phyloP scores from a whole-genome alignment of 1,140 invertebrate species.

The Dendrolimus kikuchii region DNA sequence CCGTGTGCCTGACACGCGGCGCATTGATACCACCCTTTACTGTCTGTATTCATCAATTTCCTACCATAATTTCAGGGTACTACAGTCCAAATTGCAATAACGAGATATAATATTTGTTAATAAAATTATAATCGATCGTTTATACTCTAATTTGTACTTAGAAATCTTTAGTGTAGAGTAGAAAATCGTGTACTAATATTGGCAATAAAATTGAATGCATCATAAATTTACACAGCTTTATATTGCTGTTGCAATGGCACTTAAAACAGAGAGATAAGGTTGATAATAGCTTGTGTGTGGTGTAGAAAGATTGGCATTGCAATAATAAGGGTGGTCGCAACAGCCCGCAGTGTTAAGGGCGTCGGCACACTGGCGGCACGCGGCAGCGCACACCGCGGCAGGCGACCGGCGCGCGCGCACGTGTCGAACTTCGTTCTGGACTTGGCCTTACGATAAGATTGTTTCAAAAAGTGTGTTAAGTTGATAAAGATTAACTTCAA shows the following conservation, averaged over 20 bases:
- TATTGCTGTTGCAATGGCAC: not conserved
- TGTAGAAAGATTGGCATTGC: not conserved
- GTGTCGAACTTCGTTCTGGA: constrained; percentile 16
- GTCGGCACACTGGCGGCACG: constrained; percentile 28
- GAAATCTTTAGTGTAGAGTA: constrained; percentile 11
- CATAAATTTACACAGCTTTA: constrained; percentile 2
- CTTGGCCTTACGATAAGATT: no score
- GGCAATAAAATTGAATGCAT: constrained; percentile 10
- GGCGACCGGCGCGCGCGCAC: constrained; percentile 52
- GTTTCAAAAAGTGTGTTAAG: no score
- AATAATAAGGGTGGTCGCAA: constrained; percentile 11
- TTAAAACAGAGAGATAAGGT: constrained; percentile 1
- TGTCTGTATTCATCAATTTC: constrained; percentile 8
- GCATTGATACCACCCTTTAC: constrained; percentile 21
- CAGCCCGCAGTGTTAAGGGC: constrained; percentile 17
- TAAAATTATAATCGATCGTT: constrained; percentile 12
- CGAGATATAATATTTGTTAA: constrained; percentile 1
- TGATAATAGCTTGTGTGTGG: not conserved
- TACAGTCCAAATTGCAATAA: constrained; percentile 6
- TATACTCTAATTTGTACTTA: constrained; percentile 9
- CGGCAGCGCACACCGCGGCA: constrained; percentile 47
- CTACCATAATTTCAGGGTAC: not conserved
- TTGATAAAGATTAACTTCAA: no score
- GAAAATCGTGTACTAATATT: constrained; percentile 13
- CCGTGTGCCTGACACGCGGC: constrained; percentile 59